Conservation (phyloP, 1,140 invertebrate species). For the Rhizoglyphus robini region DNA sequence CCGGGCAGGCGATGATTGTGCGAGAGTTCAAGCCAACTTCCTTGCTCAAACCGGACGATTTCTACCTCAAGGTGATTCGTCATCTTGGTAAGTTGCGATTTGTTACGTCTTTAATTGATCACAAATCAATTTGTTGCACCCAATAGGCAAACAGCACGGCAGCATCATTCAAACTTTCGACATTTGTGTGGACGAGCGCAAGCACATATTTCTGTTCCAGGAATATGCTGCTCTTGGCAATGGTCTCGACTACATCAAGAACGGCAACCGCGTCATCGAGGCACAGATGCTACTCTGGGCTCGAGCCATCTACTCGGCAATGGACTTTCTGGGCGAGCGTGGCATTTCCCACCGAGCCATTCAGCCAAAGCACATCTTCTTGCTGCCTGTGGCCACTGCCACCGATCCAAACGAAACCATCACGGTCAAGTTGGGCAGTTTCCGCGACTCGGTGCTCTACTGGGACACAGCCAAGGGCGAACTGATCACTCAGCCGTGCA, state of each 20-base stretch:
- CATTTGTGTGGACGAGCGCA: neutral
- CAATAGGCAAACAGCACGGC: no score
- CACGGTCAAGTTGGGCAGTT: constrained; percentile 2
- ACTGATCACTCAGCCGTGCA: neutral
- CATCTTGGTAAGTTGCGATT: no score
- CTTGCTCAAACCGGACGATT: no score
- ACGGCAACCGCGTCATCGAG: neutral
- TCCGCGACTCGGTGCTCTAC: neutral
- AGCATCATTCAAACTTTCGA: no score
- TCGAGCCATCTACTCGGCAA: neutral
- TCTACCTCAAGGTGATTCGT: no score
- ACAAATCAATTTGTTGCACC: no score
- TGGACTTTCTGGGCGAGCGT: constrained; percentile 7
- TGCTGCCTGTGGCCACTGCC: no score
- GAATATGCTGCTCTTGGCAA: constrained; percentile 1
- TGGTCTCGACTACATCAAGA: neutral
- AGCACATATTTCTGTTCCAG: neutral
- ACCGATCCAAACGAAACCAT: neutral
- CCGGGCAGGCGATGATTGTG: no score
- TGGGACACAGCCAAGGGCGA: neutral
- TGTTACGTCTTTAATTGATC: no score
- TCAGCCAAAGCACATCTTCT: constrained; percentile 7
- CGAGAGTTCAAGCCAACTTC: no score
- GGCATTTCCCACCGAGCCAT: constrained; percentile 1
- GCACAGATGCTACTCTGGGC: neutral